Evolutionary conservation across 2,888 invertebrate genomes (phyloP), one percentile per base, ranked within the genome.

Genomic region (Copidosoma aretas): DNA sequence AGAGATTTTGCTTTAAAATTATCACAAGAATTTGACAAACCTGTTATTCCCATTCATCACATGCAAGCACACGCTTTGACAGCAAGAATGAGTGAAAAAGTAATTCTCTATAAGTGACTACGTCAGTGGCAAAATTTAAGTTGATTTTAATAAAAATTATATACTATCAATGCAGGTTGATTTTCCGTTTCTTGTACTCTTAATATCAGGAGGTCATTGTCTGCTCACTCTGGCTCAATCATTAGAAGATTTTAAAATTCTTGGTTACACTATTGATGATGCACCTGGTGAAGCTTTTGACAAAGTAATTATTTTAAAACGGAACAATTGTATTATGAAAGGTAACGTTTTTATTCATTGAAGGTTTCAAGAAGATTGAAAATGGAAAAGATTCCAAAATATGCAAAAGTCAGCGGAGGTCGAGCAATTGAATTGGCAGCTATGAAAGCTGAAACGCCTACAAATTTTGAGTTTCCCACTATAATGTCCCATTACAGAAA

Each of bases 11-110:
- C 93, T 1, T 93, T 91, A 78, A 87, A 91, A 78, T 82, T 97
- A 60, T 89, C 91, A 22, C 86, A 85, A 74, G 84, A 85, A 63
- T 86, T 89, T 73, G 84, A 87, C 0, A 94, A 92, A 81, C 95
- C 96, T 0, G 85, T 98, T 73, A 93, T 99, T 80, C 97, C 98
- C 0, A 91, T 99, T 69, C 98, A 99, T 86, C 99, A 99, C 78
- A 99, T 99, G 99, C 93, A 98, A 86, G 98, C 99, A 1, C 99
- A 99, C 87, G 97, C 98, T 5, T 85, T 99, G 67, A 93, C 93
- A 19, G 91, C 90, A 24, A 88, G 97, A 80, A 91, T 97, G 90
- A 86, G 87, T 21, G 82, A 90, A 67, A 84, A 85, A 82, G 89
- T 88, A 24, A 19, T 22, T 24, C 12, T 46, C 1, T 46, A 3